Evolutionary conservation across 2,888 invertebrate species (phyloP), one percentile per base, ranked within the genome.

Genomic region (Caradrina kadenii): DNA sequence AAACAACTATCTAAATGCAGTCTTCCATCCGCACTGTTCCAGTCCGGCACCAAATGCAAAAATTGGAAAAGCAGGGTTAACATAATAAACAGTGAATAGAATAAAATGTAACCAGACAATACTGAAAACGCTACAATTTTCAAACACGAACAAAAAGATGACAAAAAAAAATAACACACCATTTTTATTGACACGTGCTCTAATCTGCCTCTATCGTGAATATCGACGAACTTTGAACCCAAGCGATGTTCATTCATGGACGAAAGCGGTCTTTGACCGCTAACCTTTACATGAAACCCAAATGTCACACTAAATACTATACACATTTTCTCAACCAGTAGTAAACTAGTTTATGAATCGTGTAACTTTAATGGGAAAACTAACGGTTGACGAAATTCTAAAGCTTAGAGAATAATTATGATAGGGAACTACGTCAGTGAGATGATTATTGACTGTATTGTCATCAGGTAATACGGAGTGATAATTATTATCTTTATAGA

Each of bases 161-260:
- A 1, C 15, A 21, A 7, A 35, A 8, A n/a, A 62, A 19, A 35
- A 39, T 8, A 8, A 0, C 19, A 42, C 11, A 31, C 11, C 1
- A 31, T 17, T 17, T 10, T 39, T 15, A 15, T 53, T 22, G 17
- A 21, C 39, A 58, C 49, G 50, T 10, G 26, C 49, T 58, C 11
- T 62, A 78, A 64, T 63, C 65, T 50, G 54, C 4, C 17, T 64
- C 22, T 52, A 55, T 49, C 54, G 31, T 54, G 58, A 54, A 53
- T 45, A 60, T 56, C 48, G 48, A 35, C 26, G 69, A 58, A 52
- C 75, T 68, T 52, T 66, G 65, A 69, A 81, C 73, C 48, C 49
- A 31, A 69, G n/a, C 22, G 45, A 53, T 56, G 62, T 69, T 75
- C 82, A 80, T 71, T 79, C 75, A 81, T 48, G 55, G 15, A 45